These are phyloP conservation scores for Drosophila neoperkinsi DNA, from an alignment of 2,888 invertebrate genomes.

Conservation along the genomic window DNA sequence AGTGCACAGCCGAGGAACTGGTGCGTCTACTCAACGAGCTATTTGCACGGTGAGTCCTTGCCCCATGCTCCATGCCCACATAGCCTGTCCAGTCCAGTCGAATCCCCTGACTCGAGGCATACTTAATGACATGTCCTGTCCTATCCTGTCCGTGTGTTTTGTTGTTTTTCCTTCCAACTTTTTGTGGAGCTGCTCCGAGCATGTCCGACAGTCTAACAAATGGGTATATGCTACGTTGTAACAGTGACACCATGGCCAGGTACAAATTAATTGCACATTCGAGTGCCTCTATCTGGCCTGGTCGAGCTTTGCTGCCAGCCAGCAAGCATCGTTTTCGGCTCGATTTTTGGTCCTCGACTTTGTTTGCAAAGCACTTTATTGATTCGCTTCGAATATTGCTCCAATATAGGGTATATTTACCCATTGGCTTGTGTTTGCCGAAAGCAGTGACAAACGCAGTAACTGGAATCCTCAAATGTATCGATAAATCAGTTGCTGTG, in stretches of 20 bases:
- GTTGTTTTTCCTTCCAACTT: constrained; percentile 5
- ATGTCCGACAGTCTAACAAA: constrained; percentile 48
- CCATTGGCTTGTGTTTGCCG: background rate
- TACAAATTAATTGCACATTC: constrained; percentile 47
- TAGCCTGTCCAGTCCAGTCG: background rate
- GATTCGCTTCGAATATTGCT: constrained; percentile 24
- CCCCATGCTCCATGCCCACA: background rate
- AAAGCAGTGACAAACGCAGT: background rate
- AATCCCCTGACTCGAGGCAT: constrained; percentile 13
- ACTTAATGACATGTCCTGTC: constrained; percentile 50
- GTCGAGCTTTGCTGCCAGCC: background rate
- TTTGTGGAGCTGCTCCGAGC: constrained; percentile 17
- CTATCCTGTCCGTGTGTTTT: background rate
- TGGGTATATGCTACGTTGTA: constrained; percentile 24
- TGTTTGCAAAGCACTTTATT: constrained; percentile 47
- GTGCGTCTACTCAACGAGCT: constrained; percentile 95
- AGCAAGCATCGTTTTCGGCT: constrained; percentile 24
- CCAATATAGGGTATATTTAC: background rate
- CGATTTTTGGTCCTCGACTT: constrained; percentile 18
- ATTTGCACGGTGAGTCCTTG: constrained; percentile 90
- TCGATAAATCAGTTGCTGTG: constrained; percentile 7
- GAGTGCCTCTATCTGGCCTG: constrained; percentile 15
- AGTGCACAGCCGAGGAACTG: constrained; percentile 96
- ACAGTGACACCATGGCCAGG: constrained; percentile 10
- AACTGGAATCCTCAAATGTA: background rate